Base-by-base conservation (phyloP, 2,113 vertebrate species). In the Megaceryle maxima region DNA sequence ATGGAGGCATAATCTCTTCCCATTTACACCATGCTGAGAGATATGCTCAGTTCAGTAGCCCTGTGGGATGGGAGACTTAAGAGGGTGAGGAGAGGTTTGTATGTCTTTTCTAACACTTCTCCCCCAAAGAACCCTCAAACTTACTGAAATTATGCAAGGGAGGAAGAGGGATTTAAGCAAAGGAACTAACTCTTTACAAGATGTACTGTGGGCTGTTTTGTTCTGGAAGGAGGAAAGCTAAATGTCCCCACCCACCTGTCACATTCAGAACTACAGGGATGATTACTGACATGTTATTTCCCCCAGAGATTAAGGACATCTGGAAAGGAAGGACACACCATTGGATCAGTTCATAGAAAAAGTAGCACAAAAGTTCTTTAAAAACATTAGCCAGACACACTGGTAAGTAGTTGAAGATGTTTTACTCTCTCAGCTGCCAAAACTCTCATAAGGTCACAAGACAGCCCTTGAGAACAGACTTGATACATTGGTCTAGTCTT, bases 21-120 rank as follows among this genome's bases (percentile, higher is more conserved):
- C 48, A 43, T 83, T 88, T 87, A 77, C 29, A 60, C 53, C 62
- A 60, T 66, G 56, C 83, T 87, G 60, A 60, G 73, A 68, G 51
- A 88, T 77, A 88, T 87, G 94, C 55, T 92, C n/a, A 68, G 25
- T 62, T 91, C 68, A 41, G 83, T 88, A 86, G 51, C 43, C 51
- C 39, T n/a, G 26, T 81, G 80, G 46, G 22, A 46, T 60, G 44
- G 53, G 62, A 92, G 80, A 82, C 24, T 46, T 41, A 39, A 39
- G 35, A 72, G 24, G 53, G 37, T 68, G 59, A 84, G 46, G 73
- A 86, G 59, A 89, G 7, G 83, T 67, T 92, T 87, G 43, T 51
- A 22, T 84, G 92, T 91, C 20, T 74, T 20, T 60, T 94, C 73
- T 68, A 63, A 44, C 5, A 31, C 6, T 60, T 53, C 26, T 63